Base-by-base conservation (phyloP, 2,888 invertebrate genomes). In the Uloborus plumipes region DNA sequence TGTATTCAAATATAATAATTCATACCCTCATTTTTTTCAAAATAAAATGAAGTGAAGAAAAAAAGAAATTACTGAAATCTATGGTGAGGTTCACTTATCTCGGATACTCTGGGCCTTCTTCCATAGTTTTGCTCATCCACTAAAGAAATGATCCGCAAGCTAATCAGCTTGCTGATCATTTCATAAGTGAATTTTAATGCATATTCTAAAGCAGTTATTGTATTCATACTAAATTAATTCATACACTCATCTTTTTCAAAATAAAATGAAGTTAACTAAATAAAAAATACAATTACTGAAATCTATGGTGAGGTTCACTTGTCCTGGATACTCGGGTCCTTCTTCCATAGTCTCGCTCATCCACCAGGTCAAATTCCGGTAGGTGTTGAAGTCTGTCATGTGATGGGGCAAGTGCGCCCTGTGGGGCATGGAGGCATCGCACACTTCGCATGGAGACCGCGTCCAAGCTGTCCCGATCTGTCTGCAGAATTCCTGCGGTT, bases 81-180 rank as follows among this genome's bases (percentile, higher is more conserved):
- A 98, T 90, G 0, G 97, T 98, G 85, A 99, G 91, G 89, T 98
- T 98, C 86, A 99, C 98, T 89, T 94, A 94, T 87, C 93, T 94
- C 0, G 97, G 97, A 88, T 94, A 94, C 89, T 97, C 95, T 75
- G 97, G 93, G 31, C 94, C 94, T 88, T 99, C 97, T 87, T 92
- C 92, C 96, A 99, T 98, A 2, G 99, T 99, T 89, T 98, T 97
- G 0, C 97, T 97, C 89, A 98, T 97, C 98, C 98, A 98, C 96
- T 96, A 98, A n/a, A n/a, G n/a, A n/a, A n/a, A n/a, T n/a, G n/a
- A n/a, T n/a, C n/a, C n/a, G n/a, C n/a, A n/a, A n/a, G n/a, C n/a
- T n/a, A n/a, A n/a, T n/a, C n/a, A n/a, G n/a, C n/a, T n/a, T n/a
- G n/a, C n/a, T n/a, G n/a, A n/a, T n/a, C n/a, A n/a, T n/a, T n/a